Base-by-base conservation (phyloP, 1,140 invertebrate species). In the Anadara kagoshimensis region DNA sequence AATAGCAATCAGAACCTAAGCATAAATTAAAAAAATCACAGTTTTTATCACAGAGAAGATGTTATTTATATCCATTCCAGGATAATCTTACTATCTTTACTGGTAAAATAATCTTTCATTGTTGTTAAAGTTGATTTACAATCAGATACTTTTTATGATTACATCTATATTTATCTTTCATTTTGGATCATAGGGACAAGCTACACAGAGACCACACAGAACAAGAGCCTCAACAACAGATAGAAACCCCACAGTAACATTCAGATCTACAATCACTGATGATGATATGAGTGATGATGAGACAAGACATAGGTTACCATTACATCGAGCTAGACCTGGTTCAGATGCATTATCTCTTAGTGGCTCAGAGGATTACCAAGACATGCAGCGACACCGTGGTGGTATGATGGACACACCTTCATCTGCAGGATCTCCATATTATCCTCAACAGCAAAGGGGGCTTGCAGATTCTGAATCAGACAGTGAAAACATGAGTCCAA, bases 361-460 rank as follows among this genome's bases (percentile, higher is more conserved):
- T 69, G 79, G 71, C 5, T 81, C 79, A n/a, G 76, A 81, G 57
- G 77, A 78, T 65, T 72, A 51, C 22, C 51, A 59, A n/a, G 72
- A 75, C 14, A 49, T 75, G 26, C 76, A 76, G 45, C 45, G 36
- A 56, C 24, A 56, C 20, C 49, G 20, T 1, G 51, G 62, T 51
- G 74, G 79, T n/a, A 62, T 81, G 58, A 69, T 76, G 51, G 76
- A 81, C 20, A 76, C 79, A 51, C 76, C 79, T 20, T 72, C 70
- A 18, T 78, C 79, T 8, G 79, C 61, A 18, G 66, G 54, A 3
- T 64, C 62, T 51, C 51, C 62, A 24, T 45, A 64, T 11, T 18
- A 16, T 24, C 61, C 61, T 36, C 22, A 51, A 14, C 57, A 56
- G 14, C 62, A 75, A 20, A 65, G 66, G 54, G 66, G 76, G 24